Evolutionary conservation across 1,140 invertebrate species (phyloP), one percentile per base, ranked within the genome.

Genomic region (Phocides pigmalion): DNA sequence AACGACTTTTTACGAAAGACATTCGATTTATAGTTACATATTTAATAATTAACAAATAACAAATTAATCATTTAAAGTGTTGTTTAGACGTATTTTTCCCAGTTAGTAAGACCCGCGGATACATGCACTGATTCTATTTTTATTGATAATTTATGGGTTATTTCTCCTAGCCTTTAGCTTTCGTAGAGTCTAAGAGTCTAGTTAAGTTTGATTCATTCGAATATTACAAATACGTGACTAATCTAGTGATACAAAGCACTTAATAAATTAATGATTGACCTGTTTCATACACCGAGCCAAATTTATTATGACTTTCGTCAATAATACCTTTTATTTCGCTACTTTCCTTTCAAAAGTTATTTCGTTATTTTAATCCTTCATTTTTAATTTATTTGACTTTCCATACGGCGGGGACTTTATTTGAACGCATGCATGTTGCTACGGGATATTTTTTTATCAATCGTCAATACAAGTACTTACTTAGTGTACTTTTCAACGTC

Each of bases 351-450:
- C 9, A n/a, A n/a, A n/a, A 44, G 19, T 28, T 28, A 6, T 49
- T 15, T 32, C n/a, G n/a, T n/a, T n/a, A 20, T 9, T 53, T 22
- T 17, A 15, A 79, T 72, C 70, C 22, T 28, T 28, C 74, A 54
- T 62, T 46, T 70, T 67, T 66, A 8, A 8, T 22, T 64, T 46
- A 66, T 61, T 74, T 76, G 73, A 68, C 17, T 76, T 69, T 72
- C 65, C 62, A 59, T 65, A 59, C 66, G 68, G 76, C 74, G 76
- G 74, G 78, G n/a, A 39, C n/a, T 14, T 53, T 39, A 12, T 53
- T 39, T 39, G 35, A 6, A 28, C 25, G 25, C 28, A 37, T 39
- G 51, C 51, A 56, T 54, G 37, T 8, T 54, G 37, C 35, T 54
- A 15, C 35, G 50, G 15, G 35, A 42, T 14, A 1, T 42, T 2